Evolutionary conservation across 2,113 vertebrate genomes (phyloP).

Genomic region (Tretioscincus oriximinensis): DNA sequence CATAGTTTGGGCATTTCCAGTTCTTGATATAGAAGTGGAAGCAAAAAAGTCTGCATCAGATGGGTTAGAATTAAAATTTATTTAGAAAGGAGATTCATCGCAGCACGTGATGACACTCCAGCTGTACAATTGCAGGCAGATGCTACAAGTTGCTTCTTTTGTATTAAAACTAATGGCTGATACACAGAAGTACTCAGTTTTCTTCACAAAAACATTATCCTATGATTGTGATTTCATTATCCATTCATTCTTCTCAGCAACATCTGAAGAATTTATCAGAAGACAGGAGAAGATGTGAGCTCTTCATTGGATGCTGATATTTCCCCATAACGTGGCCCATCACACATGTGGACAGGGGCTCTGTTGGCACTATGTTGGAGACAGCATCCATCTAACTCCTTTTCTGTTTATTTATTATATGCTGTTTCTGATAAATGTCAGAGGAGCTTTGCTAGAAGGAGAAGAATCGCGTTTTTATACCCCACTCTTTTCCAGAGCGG

Average conservation of each 20-base stretch:
- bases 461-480: no score
- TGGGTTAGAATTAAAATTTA: not conserved
- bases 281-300: no score
- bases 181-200: not conserved
- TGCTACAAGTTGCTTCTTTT: not conserved
- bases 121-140: not conserved
- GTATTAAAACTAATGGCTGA: not conserved
- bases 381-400: no score
- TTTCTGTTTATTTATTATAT: no score
- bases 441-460: no score
- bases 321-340: no score
- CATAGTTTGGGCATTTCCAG: not conserved
- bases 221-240: not conserved
- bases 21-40: not conserved
- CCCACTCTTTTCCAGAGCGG: no score
- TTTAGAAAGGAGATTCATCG: not conserved
- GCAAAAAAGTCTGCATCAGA: not conserved
- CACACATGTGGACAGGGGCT: no score
- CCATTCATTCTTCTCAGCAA: constrained; percentile 26
- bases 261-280: constrained; percentile 11
- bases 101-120: not conserved
- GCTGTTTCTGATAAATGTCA: no score
- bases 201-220: not conserved
- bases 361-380: no score
- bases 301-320: no score